Evolutionary conservation across 2,888 invertebrate species (phyloP), one percentile per base, ranked within the genome.

Genomic region (Lomographa bimaculata): DNA sequence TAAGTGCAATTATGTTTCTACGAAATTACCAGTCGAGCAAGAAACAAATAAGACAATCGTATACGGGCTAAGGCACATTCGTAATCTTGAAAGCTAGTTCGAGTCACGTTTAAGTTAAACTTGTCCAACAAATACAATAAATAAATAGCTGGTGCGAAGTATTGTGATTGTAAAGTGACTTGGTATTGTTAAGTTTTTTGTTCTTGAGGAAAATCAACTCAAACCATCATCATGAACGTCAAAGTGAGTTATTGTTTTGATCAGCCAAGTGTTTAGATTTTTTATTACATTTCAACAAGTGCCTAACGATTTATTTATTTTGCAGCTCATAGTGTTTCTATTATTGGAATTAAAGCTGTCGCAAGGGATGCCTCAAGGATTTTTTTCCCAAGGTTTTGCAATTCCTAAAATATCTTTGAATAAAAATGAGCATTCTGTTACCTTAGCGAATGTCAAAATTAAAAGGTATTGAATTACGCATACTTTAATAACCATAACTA

Each of bases 81-180:
- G 34, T 34, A 28, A 34, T 40, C 35, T 41, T 16, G 29, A 11
- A 25, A 41, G 35, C 20, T 27, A 17, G 29, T 41, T 30, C 17
- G 21, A 25, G 21, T 17, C 34, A 30, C 41, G 41, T 24, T 28
- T 2, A 9, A 7, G 21, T 30, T 17, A 30, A 24, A 7, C 18
- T 29, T 25, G 12, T 14, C 9, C 10, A 9, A 7, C n/a, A n/a
- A n/a, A n/a, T n/a, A n/a, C n/a, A n/a, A n/a, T n/a, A n/a, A n/a
- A n/a, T n/a, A n/a, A n/a, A n/a, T n/a, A n/a, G n/a, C n/a, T n/a
- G n/a, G n/a, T n/a, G n/a, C n/a, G n/a, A n/a, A n/a, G n/a, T n/a
- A n/a, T n/a, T n/a, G 18, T 19, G 11, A 16, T 1, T 0, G 20
- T 7, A n/a, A 11, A 28, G 34, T 29, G 28, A 7, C 29, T 26